Evolutionary conservation across 2,888 invertebrate species (phyloP).

Genomic region (Anthoptus insignis): DNA sequence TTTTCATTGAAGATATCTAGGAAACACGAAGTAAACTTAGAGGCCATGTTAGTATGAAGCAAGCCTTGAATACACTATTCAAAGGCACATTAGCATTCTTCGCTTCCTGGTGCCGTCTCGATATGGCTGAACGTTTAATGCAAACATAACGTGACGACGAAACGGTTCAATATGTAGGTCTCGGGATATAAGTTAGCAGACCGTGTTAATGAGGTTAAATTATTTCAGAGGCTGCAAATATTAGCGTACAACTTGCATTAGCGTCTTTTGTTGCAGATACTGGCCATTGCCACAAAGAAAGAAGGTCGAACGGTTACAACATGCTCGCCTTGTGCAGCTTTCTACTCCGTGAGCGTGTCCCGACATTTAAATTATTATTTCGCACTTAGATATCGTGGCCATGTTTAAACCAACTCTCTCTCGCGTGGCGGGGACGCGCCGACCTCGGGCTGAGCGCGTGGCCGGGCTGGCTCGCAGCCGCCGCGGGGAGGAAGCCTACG

Average conservation of each 20-base stretch:
- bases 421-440: constrained; percentile 74
- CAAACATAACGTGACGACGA: constrained; percentile 53
- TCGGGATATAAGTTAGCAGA: constrained; percentile 71
- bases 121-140: constrained; percentile 57
- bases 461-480: constrained; percentile 74
- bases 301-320: constrained; percentile 84
- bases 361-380: constrained; percentile 83
- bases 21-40: constrained; percentile 76
- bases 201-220: constrained; percentile 77
- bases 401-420: constrained; percentile 74
- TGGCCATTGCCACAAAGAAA: constrained; percentile 65
- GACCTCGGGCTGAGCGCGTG: constrained; percentile 74
- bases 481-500: constrained; percentile 53
- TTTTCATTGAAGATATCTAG: constrained; percentile 54
- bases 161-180: constrained; percentile 61
- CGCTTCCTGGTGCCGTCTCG: constrained; percentile 78
- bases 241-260: constrained; percentile 68
- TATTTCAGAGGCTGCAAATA: constrained; percentile 69
- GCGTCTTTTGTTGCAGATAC: constrained; percentile 71
- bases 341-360: constrained; percentile 83
- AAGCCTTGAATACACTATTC: constrained; percentile 83
- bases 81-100: constrained; percentile 83
- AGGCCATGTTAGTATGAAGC: constrained; percentile 76
- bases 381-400: constrained; percentile 77
- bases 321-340: constrained; percentile 84